Conservation (phyloP, 2,797 vertebrate species). For the Holocentrus rufus region DNA sequence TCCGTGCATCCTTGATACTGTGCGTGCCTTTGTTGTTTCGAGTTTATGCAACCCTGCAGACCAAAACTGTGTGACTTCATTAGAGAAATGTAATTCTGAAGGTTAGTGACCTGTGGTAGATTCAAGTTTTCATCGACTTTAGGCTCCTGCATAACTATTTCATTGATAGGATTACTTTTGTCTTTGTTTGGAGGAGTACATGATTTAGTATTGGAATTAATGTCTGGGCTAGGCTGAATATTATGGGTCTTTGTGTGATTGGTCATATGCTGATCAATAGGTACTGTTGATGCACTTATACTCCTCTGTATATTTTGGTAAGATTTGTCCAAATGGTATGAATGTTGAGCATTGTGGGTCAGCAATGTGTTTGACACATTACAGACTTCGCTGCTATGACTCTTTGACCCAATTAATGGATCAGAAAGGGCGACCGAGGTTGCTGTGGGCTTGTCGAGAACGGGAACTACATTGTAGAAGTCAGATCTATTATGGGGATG, state of each 20-base stretch:
- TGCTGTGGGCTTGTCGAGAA: slow-evolving; percentile 35
- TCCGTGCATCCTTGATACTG: slow-evolving; percentile 58
- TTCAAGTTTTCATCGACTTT: slow-evolving; percentile 47
- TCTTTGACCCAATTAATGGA: slow-evolving; percentile 37
- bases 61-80: slow-evolving; percentile 67
- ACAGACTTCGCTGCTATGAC: slow-evolving; percentile 1
- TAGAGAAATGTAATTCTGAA: slow-evolving; percentile 67
- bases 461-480: slow-evolving; percentile 13
- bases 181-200: slow-evolving; percentile 44
- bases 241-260: slow-evolving; percentile 6
- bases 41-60: slow-evolving; percentile 62
- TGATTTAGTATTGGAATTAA: slow-evolving; percentile 12
- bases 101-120: slow-evolving; percentile 62
- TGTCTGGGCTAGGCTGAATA: slow-evolving; percentile 15
- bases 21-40: slow-evolving; percentile 55
- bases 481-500: slow-evolving; percentile 28
- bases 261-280: slow-evolving; percentile 14
- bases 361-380: slow-evolving; percentile 9
- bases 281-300: neutral
- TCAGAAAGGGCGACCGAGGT: slow-evolving; percentile 9
- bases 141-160: slow-evolving; percentile 44
- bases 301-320: neutral
- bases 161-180: slow-evolving; percentile 53
- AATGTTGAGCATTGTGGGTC: slow-evolving; percentile 22
- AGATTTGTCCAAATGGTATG: slow-evolving; percentile 14